These are phyloP conservation scores for Scolopax rusticola DNA, from an alignment of 2,797 vertebrate genomes.

Conservation along the genomic window DNA sequence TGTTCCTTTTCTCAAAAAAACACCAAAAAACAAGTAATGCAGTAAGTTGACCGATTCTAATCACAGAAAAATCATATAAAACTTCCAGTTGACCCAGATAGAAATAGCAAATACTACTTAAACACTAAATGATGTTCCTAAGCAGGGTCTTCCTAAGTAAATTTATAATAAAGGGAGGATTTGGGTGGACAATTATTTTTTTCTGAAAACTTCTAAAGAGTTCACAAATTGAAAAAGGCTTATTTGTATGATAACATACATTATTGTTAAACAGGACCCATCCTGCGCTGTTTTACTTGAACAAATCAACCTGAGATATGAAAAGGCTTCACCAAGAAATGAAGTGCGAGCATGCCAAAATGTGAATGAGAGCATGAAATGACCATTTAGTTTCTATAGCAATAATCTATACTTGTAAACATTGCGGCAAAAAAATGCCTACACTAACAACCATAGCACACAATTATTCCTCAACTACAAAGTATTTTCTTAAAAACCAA, in stretches of 20 bases:
- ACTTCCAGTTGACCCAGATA: background rate
- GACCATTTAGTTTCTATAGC: conserved; percentile 16
- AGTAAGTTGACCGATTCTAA: background rate
- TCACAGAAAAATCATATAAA: background rate
- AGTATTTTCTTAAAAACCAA: background rate
- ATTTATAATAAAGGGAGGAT: background rate
- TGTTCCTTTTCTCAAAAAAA: background rate
- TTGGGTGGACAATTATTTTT: background rate
- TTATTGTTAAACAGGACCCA: background rate
- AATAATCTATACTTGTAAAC: conserved; percentile 44
- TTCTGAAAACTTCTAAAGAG: background rate
- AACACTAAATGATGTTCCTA: background rate
- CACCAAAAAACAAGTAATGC: background rate
- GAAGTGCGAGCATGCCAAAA: background rate
- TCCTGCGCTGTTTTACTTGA: background rate
- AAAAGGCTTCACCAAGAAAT: background rate
- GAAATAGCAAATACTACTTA: background rate
- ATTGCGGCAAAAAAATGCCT: background rate
- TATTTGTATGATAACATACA: background rate
- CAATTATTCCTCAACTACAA: background rate
- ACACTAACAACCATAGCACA: background rate
- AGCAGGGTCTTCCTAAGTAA: background rate
- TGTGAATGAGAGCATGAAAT: background rate
- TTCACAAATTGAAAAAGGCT: background rate
- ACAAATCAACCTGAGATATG: background rate